Base-by-base conservation (phyloP, 1,140 invertebrate genomes). In the Mizuhopecten yessoensis region DNA sequence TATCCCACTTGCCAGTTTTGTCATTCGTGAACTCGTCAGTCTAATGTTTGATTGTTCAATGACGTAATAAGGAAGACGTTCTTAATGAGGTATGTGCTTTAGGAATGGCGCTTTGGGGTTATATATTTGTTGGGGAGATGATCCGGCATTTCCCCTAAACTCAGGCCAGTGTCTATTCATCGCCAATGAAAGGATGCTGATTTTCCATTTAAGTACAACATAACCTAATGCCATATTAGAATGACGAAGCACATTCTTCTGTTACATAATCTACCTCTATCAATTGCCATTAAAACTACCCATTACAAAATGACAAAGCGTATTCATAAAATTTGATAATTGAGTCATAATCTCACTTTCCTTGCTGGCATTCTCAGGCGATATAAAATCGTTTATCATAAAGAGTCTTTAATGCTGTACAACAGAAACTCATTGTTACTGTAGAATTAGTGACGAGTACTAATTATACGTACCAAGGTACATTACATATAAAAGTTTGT, bases 241-340 rank as follows among this genome's bases (percentile, higher is more conserved):
- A 75, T 75, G 57, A 75, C 57, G 1, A 75, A 75, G 57, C 57
- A 17, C n/a, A 29, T 75, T 75, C 23, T 75, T 75, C 57, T 9
- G 42, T 75, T n/a, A 75, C 11, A 75, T 75, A 75, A 75, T n/a
- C 23, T n/a, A 75, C 57, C 57, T 1, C 45, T 17, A 45, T 0
- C 45, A 57, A 7, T 5, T 75, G 1, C 23, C n/a, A 17, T 29
- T 29, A 29, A 29, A 75, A 5, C n/a, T 29, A 5, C 29, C n/a
- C 3, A 7, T 39, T 39, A 13, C 36, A 75, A 75, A 3, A 9
- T 29, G 23, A 75, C 57, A 75, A 75, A 75, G 57, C 57, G 0
- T n/a, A 75, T 75, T 75, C 29, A 75, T 75, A 75, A 75, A 75
- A 75, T 75, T 75, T n/a, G 29, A 75, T 75, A 75, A 75, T 75